A percentile compares a stretch with the other conserved stretches of the same genome.
Evolutionary conservation across 2,113 vertebrate genomes (phyloP).

Genomic region (Syrrhaptes paradoxus): DNA sequence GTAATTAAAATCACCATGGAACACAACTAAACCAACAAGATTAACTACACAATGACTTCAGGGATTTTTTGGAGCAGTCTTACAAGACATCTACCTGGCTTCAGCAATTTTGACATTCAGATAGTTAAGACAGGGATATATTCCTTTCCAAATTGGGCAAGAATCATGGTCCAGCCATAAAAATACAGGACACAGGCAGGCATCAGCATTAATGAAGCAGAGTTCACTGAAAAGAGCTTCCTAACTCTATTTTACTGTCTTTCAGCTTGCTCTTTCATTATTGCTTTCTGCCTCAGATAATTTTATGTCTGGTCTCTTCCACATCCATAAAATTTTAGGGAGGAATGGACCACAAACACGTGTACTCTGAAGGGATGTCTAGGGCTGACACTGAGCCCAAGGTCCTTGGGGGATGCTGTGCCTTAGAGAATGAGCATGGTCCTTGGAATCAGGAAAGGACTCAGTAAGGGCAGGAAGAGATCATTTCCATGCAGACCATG

Average conservation of each 20-base stretch:
- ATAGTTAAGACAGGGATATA: neutral
- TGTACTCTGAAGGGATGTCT: neutral
- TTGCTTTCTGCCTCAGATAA: neutral
- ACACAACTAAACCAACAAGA: conserved; percentile 69
- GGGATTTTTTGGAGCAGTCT: neutral
- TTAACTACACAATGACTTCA: conserved; percentile 34
- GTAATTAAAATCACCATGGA: conserved; percentile 68
- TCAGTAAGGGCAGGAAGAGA: neutral
- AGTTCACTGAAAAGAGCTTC: neutral
- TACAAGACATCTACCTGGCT: neutral
- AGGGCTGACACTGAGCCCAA: accelerated
- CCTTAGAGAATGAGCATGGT: accelerated
- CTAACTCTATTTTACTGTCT: neutral
- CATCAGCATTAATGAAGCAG: neutral
- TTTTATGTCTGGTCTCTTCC: neutral
- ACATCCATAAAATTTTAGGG: neutral
- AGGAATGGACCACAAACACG: neutral
- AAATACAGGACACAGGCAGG: neutral
- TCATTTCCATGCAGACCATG: neutral
- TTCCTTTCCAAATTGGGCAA: neutral
- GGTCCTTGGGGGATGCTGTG: neutral
- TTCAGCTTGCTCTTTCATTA: neutral
- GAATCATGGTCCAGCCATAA: neutral
- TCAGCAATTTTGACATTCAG: neutral
- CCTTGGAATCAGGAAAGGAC: neutral